phyloP scores from a whole-genome alignment of 1,140 invertebrate genomes.

The Brachionus asplanchnoidis region DNA sequence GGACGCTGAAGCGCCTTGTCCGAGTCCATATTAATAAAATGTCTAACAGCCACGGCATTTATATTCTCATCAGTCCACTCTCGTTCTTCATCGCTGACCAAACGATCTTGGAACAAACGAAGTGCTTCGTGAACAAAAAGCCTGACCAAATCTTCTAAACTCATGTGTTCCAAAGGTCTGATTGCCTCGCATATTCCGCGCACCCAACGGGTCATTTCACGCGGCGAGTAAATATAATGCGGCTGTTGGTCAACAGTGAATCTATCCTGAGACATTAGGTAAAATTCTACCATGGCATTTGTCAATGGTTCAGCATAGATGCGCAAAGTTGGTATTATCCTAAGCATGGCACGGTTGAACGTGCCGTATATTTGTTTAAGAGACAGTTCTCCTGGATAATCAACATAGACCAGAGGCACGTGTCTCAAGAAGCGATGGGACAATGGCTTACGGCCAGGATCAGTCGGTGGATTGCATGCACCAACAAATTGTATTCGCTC shows the following conservation, averaged over 20 bases:
- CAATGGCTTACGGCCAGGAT: slow-evolving; percentile 94
- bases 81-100: slow-evolving; percentile 89
- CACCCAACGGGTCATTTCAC: slow-evolving; percentile 99
- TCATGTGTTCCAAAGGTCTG: slow-evolving; percentile 77
- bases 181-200: slow-evolving; percentile 98
- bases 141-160: slow-evolving; percentile 86
- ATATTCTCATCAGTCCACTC: slow-evolving; percentile 98
- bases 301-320: slow-evolving; percentile 92
- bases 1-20: slow-evolving; percentile 79
- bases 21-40: slow-evolving; percentile 85
- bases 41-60: slow-evolving; percentile 83
- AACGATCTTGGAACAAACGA: slow-evolving; percentile 82
- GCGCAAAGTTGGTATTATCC: slow-evolving; percentile 78
- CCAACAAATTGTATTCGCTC: slow-evolving; percentile 99
- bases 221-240: slow-evolving; percentile 98
- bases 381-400: slow-evolving; percentile 96
- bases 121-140: slow-evolving; percentile 98
- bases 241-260: slow-evolving; percentile 99
- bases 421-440: slow-evolving; percentile 81
- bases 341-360: slow-evolving; percentile 92
- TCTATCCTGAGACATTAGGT: slow-evolving; percentile 87
- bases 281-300: slow-evolving; percentile 98
- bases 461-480: slow-evolving; percentile 98
- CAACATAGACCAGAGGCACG: slow-evolving; percentile 97
- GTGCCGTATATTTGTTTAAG: slow-evolving; percentile 90